Conservation (phyloP, 2,797 vertebrate genomes). For the Phoeniculus purpureus region DNA sequence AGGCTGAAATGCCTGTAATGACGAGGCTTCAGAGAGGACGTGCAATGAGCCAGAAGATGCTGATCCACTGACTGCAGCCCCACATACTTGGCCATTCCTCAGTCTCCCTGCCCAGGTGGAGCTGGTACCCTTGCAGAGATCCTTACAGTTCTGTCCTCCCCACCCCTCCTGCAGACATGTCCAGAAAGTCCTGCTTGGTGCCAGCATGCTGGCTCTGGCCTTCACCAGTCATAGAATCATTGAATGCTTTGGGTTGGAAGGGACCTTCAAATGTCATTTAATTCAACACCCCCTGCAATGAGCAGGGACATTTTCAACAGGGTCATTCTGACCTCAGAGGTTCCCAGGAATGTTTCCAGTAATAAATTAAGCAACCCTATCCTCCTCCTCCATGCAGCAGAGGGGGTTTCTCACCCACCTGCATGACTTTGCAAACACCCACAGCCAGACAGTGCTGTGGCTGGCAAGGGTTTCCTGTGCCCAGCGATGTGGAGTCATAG, state of each 20-base stretch:
- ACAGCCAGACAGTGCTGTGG: background rate
- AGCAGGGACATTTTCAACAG: too few relatives aligned
- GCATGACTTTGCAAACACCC: background rate
- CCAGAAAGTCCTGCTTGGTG: background rate
- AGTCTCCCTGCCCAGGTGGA: background rate
- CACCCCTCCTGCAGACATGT: background rate
- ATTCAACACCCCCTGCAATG: too few relatives aligned
- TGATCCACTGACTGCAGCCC: background rate
- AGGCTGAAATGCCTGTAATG: background rate
- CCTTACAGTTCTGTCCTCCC: background rate
- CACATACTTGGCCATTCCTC: accelerated
- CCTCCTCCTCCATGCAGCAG: background rate
- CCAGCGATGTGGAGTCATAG: background rate
- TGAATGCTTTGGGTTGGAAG: too few relatives aligned
- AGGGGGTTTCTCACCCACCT: background rate
- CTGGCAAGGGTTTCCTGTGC: background rate
- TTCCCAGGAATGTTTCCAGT: background rate
- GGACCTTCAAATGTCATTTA: too few relatives aligned
- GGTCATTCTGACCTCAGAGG: too few relatives aligned
- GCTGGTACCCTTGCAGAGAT: background rate
- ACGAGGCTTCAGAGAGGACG: background rate
- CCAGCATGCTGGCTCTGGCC: background rate
- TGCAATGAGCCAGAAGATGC: background rate
- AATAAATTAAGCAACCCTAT: background rate
- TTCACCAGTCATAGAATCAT: background rate